Base-by-base conservation (phyloP, 2,797 vertebrate species). In the Rhinichthys osculus region DNA sequence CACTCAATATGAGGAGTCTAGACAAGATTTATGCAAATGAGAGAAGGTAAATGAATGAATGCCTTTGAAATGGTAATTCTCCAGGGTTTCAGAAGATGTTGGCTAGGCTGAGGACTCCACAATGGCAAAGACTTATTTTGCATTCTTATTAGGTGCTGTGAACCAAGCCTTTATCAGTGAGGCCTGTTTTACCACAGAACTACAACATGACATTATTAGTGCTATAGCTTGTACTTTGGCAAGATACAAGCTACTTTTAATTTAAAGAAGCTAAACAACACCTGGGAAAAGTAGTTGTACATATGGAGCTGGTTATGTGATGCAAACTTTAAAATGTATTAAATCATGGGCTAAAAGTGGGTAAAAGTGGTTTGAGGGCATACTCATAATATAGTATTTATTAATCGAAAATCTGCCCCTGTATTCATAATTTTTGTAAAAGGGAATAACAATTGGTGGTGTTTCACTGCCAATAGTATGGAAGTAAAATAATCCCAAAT, bases 31-130 rank as follows among this genome's bases (percentile, higher is more conserved):
- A 90, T 90, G 88, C 88, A 88, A 69, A 85, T 21, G 54, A 84
- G 44, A 3, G 23, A 44, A 47, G 83, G 86, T 88, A 81, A 90
- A 88, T 88, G 85, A 91, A 89, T 82, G 86, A 70, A 78, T 27
- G 50, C 82, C 90, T 91, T 93, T 93, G 91, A 94, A 91, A 92
- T 90, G 89, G 79, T 92, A 93, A 92, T 85, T 91, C 82, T 47
- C 76, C 71, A 54, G 83, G 90, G 81, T 89, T 83, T 85, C 9
- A n/a, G 87, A 87, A 85, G 85, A 78, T 84, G 76, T 80, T 80
- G 54, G 72, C 88, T 69, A 30, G 1, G 85, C 81, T 74, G 66
- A 78, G 78, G 73, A 74, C 66, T 88, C 38, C 81, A 71, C 88
- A 92, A 86, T 88, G 70, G 83, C 69, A 57, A 83, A 83, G 38